These are phyloP conservation scores for pig (Sus scrofa) DNA, from an alignment of 2,113 vertebrate species.

Conservation along the genomic window T2T-Sscrofa CM000812.6:69340001-69340500, in stretches of 20 bases:
- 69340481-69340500: accelerated
- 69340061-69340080: conserved; percentile 83
- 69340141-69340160: conserved; percentile 88
- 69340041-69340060: conserved; percentile 80
- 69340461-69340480: background rate
- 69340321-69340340: background rate
- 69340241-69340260: conserved; percentile 85
- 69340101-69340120: conserved; percentile 83
- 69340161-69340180: conserved; percentile 87
- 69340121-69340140: conserved; percentile 84
- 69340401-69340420: background rate
- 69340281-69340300: conserved; percentile 84
- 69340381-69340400: background rate
- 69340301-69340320: conserved; percentile 78
- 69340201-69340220: conserved; percentile 85
- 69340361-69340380: background rate
- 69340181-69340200: conserved; percentile 88
- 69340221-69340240: conserved; percentile 83
- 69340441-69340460: background rate
- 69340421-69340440: background rate
- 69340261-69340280: conserved; percentile 83
- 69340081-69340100: conserved; percentile 81
- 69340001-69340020: conserved; percentile 80
- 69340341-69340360: background rate
- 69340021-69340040: conserved; percentile 81